Percentiles rank a stretch among this genome's conserved stretches.
These are phyloP conservation scores for Papilio gigon DNA, from an alignment of 2,888 invertebrate genomes.

Conservation along the genomic window DNA sequence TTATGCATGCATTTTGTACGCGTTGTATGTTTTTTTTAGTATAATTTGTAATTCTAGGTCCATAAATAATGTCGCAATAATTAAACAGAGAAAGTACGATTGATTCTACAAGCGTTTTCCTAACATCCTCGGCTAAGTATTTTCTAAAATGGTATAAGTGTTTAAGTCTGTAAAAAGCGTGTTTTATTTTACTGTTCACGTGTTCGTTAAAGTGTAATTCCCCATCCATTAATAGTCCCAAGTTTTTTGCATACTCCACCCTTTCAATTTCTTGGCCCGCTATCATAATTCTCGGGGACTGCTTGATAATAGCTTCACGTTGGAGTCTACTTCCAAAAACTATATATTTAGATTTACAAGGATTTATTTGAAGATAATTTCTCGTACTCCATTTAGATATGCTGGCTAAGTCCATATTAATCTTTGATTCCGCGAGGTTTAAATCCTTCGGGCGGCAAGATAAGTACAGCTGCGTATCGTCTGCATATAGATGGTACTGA, in stretches of 20 bases:
- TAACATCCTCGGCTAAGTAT: background rate
- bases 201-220: background rate
- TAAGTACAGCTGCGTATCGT: background rate
- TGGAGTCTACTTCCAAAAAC: slow-evolving; percentile 8
- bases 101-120: background rate
- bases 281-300: background rate
- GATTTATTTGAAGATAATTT: slow-evolving; percentile 7
- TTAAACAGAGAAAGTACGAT: background rate
- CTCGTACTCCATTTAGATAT: background rate
- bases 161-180: background rate
- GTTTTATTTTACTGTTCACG: background rate
- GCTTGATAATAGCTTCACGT: slow-evolving; percentile 16
- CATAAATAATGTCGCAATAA: slow-evolving; percentile 1
- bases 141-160: background rate
- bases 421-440: slow-evolving; percentile 4
- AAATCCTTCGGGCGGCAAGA: background rate
- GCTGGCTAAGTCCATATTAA: background rate
- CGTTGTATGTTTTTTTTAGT: background rate
- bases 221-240: slow-evolving; percentile 1
- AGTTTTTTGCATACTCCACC: background rate
- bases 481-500: background rate
- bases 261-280: slow-evolving; percentile 1
- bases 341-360: background rate
- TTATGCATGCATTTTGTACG: background rate
- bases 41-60: background rate